phyloP scores from a whole-genome alignment of 2,888 invertebrate genomes.

The Pseudeuparius sepicola region DNA sequence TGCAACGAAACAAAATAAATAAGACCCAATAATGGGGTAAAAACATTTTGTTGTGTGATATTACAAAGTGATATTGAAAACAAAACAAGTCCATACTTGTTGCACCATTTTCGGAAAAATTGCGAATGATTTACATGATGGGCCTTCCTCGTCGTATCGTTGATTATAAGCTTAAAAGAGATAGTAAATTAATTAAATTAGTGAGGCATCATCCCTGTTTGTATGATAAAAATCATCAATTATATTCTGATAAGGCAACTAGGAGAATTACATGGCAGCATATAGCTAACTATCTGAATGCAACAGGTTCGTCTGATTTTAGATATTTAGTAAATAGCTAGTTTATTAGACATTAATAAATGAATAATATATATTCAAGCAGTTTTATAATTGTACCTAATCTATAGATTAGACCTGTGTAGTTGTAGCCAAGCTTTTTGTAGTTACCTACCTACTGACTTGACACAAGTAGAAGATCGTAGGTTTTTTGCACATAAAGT shows the following conservation, averaged over 20 bases:
- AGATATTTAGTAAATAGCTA: not conserved
- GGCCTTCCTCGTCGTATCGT: constrained; percentile 14
- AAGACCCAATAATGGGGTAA: too few relatives aligned
- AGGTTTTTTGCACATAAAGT: too few relatives aligned
- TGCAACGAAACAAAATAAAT: too few relatives aligned
- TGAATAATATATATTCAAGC: too few relatives aligned
- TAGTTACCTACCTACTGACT: too few relatives aligned
- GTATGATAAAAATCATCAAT: constrained; percentile 36
- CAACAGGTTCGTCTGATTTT: constrained; percentile 16
- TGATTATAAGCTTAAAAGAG: constrained; percentile 19
- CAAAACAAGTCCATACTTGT: too few relatives aligned
- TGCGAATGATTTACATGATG: constrained; percentile 8
- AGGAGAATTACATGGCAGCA: constrained; percentile 15
- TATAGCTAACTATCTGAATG: constrained; percentile 16
- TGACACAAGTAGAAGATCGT: too few relatives aligned
- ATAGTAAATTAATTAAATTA: constrained; percentile 51
- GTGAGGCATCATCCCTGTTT: constrained; percentile 31
- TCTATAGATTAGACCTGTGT: too few relatives aligned
- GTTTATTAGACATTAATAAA: constrained; percentile 2
- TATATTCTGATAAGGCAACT: constrained; percentile 10
- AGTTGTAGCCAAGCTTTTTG: too few relatives aligned
- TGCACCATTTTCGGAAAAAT: constrained; percentile 8
- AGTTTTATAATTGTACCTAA: too few relatives aligned
- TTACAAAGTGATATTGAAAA: too few relatives aligned
- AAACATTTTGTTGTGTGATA: too few relatives aligned